These are phyloP conservation scores for Rhamnusium bicolor DNA, from an alignment of 2,888 invertebrate genomes.

Conservation along the genomic window DNA sequence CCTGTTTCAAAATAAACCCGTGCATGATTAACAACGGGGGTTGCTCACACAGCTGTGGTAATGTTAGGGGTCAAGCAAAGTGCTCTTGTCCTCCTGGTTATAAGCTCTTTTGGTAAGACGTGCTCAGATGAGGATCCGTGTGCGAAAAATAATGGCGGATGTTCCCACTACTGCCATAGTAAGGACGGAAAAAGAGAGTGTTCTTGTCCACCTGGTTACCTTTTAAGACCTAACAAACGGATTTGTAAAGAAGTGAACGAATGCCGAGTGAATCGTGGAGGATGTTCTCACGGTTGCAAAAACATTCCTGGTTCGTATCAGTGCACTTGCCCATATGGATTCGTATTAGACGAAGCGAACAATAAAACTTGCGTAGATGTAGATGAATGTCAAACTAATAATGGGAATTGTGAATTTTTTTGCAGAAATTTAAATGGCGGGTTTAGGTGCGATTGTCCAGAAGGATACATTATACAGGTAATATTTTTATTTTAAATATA, in stretches of 20 bases:
- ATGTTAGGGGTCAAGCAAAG: conserved; percentile 71
- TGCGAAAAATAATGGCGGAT: conserved; percentile 67
- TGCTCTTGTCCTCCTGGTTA: conserved; percentile 71
- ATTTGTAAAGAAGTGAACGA: conserved; percentile 75
- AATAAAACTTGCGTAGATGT: conserved; percentile 67
- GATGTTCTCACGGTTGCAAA: conserved; percentile 78
- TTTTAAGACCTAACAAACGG: conserved; percentile 67
- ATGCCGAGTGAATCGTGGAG: conserved; percentile 75
- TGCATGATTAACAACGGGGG: conserved; percentile 69
- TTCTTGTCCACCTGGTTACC: conserved; percentile 73
- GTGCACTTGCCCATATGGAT: conserved; percentile 73
- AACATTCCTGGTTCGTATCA: conserved; percentile 72
- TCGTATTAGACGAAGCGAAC: conserved; percentile 59
- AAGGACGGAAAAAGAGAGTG: conserved; percentile 70
- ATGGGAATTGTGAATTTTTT: conserved; percentile 70
- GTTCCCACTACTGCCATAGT: conserved; percentile 71
- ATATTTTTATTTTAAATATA: neutral
- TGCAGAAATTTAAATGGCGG: conserved; percentile 72
- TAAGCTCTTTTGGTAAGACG: conserved; percentile 59
- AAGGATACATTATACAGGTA: conserved; percentile 65
- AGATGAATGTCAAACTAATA: conserved; percentile 68
- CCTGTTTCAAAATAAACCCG: conserved; percentile 69
- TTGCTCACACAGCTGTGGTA: conserved; percentile 74
- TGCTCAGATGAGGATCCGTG: conserved; percentile 71
- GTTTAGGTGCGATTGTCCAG: conserved; percentile 72